Conservation (phyloP, 2,113 vertebrate genomes). For the Maccullochella peelii region DNA sequence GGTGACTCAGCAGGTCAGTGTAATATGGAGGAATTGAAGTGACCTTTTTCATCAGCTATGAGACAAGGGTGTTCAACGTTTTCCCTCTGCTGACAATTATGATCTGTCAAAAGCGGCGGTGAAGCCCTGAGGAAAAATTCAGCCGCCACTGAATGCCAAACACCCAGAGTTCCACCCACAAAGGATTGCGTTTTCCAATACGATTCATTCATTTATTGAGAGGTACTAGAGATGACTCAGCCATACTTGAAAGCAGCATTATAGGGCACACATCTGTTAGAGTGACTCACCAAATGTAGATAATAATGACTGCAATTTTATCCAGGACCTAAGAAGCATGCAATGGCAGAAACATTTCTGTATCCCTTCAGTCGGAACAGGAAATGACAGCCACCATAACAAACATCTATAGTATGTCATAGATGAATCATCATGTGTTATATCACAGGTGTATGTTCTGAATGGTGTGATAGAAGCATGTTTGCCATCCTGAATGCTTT, state of each 20-base stretch:
- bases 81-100: conserved; percentile 64
- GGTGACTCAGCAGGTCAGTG: conserved; percentile 52
- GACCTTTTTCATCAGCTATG: conserved; percentile 55
- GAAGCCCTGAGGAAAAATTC: conserved; percentile 34
- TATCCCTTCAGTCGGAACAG: background rate
- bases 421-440: background rate
- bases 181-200: conserved; percentile 34
- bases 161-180: conserved; percentile 32
- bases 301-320: conserved; percentile 35
- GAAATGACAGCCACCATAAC: background rate
- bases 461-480: background rate
- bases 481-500: conserved; percentile 39
- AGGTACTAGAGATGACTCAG: conserved; percentile 48
- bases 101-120: conserved; percentile 48
- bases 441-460: background rate
- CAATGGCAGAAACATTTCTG: background rate
- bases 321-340: background rate
- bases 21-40: conserved; percentile 40
- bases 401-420: background rate
- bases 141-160: conserved; percentile 46
- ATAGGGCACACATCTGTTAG: conserved; percentile 35
- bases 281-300: conserved; percentile 55
- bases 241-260: conserved; percentile 34
- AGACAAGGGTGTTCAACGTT: conserved; percentile 50
- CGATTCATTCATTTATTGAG: conserved; percentile 15